These are phyloP conservation scores for Camponotus vicinus DNA, from an alignment of 1,140 invertebrate species.

Conservation along the genomic window DNA sequence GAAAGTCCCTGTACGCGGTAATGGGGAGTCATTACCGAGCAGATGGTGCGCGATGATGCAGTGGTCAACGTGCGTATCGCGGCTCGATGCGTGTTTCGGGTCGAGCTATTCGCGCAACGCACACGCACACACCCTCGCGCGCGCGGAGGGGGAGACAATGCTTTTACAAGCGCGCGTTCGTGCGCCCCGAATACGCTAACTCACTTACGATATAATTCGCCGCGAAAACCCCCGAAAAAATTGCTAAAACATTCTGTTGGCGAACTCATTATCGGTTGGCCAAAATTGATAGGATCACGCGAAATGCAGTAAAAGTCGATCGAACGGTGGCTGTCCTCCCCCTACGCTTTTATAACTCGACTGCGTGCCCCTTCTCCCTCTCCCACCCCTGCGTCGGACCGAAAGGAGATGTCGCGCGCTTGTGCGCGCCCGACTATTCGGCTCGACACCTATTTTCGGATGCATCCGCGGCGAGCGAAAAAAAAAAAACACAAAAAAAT, in stretches of 20 bases:
- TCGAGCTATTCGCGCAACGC: conserved; percentile 73
- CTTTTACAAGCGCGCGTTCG: conserved; percentile 63
- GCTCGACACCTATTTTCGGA: conserved; percentile 53
- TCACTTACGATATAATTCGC: conserved; percentile 71
- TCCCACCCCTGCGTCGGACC: neutral
- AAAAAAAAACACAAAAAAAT: conserved; percentile 72
- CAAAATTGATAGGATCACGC: conserved; percentile 68
- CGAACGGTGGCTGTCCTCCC: neutral
- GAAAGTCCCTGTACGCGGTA: conserved; percentile 83
- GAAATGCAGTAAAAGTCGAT: conserved; percentile 41
- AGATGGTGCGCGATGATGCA: conserved; percentile 86
- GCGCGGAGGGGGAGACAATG: conserved; percentile 66
- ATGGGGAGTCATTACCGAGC: conserved; percentile 85
- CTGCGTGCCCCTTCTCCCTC: neutral
- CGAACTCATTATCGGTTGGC: conserved; percentile 65
- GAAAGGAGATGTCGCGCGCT: conserved; percentile 52
- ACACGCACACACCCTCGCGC: neutral
- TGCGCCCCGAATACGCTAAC: conserved; percentile 69
- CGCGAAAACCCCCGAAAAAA: conserved; percentile 72
- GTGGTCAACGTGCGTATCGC: conserved; percentile 80
- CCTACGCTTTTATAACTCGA: conserved; percentile 36
- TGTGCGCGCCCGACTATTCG: conserved; percentile 32
- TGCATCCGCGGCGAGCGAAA: conserved; percentile 49
- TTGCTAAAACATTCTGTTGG: conserved; percentile 67
- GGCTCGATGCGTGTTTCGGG: conserved; percentile 81